Conservation (phyloP, 2,888 invertebrate genomes). For the Panorpa germanica region DNA sequence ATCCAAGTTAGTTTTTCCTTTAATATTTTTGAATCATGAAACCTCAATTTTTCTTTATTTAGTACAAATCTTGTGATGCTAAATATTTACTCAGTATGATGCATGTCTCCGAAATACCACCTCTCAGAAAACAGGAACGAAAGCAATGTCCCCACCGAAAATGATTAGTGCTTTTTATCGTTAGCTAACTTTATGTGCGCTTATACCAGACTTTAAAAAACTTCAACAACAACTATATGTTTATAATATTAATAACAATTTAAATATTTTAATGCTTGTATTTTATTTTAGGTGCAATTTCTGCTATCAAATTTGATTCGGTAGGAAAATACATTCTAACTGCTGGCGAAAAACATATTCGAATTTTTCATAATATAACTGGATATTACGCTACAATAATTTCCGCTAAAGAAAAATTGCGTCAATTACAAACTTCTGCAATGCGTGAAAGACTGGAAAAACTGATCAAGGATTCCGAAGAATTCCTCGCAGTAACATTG, state of each 20-base stretch:
- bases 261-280: conserved; percentile 9
- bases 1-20: conserved; percentile 25
- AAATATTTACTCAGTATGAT: no score
- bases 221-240: conserved; percentile 6
- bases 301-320: conserved; percentile 52
- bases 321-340: conserved; percentile 52
- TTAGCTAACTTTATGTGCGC: no score
- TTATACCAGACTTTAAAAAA: no score
- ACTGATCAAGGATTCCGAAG: conserved; percentile 40
- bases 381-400: conserved; percentile 34
- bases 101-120: no score
- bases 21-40: neutral
- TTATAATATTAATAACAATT: conserved; percentile 8
- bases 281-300: conserved; percentile 48
- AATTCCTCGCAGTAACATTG: conserved; percentile 4
- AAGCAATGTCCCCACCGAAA: no score
- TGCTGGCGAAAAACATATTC: conserved; percentile 55
- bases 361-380: conserved; percentile 63
- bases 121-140: no score
- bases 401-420: conserved; percentile 29
- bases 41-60: conserved; percentile 2
- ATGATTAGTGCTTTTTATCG: no score
- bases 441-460: conserved; percentile 56
- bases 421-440: conserved; percentile 44
- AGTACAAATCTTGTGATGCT: no score